These are phyloP conservation scores for Macropus fuliginosus DNA, from an alignment of 2,797 vertebrate genomes.

Conservation along the genomic window DNA sequence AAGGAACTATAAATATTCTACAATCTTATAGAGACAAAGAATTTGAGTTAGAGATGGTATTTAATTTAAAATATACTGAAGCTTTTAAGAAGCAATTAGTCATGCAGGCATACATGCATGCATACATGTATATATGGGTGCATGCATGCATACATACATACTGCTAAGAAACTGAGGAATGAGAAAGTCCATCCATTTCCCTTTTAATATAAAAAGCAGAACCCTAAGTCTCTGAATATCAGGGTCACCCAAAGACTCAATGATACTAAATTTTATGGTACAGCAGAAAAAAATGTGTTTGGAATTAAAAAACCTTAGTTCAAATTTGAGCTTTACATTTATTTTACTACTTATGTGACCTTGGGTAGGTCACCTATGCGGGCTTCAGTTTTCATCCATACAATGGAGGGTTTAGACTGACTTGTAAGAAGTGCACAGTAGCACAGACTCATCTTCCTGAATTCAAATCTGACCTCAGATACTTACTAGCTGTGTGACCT, in stretches of 20 bases:
- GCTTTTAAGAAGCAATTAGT: neutral
- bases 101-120: neutral
- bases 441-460: neutral
- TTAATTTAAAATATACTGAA: neutral
- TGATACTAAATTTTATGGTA: neutral
- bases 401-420: neutral
- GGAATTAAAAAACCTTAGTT: neutral
- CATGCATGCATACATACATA: neutral
- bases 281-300: neutral
- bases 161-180: neutral
- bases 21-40: neutral
- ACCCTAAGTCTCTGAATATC: neutral
- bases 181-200: neutral
- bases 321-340: neutral
- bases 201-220: neutral
- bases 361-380: neutral
- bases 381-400: neutral
- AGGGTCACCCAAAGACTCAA: neutral
- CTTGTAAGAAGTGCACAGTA: neutral
- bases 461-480: neutral
- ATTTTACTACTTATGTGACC: neutral
- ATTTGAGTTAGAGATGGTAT: neutral
- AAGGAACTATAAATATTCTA: neutral
- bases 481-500: neutral
- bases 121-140: neutral